Conservation (phyloP, 2,113 vertebrate species). For the Chrysemys picta region DNA sequence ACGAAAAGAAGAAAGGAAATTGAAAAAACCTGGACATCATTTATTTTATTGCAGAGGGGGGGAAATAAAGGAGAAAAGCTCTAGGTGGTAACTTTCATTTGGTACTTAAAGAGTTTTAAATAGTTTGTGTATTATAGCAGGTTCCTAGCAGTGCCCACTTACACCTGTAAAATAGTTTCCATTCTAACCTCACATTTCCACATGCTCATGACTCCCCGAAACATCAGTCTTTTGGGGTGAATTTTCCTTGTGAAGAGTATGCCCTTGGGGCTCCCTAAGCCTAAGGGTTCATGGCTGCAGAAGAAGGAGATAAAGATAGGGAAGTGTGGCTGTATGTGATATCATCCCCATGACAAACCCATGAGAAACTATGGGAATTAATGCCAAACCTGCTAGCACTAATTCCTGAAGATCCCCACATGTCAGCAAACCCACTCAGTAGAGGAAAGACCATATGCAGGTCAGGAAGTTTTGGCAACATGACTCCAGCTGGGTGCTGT, state of each 20-base stretch:
- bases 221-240: not conserved
- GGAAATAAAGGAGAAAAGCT: not conserved
- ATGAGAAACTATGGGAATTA: not conserved
- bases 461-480: constrained; percentile 35
- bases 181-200: not conserved
- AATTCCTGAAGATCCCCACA: not conserved
- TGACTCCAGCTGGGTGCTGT: not conserved
- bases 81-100: not conserved
- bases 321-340: not conserved
- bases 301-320: not conserved
- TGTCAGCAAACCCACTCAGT: not conserved
- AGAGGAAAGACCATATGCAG: not conserved
- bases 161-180: not conserved
- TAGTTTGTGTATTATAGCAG: not conserved
- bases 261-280: not conserved
- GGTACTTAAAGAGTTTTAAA: fast-evolving
- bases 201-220: not conserved
- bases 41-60: not conserved
- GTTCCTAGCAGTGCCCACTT: fast-evolving
- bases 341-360: not conserved
- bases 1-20: not conserved
- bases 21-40: not conserved
- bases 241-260: not conserved
- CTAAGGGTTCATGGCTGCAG: not conserved
- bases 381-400: fast-evolving